Evolutionary conservation across 2,113 vertebrate species (phyloP).

Genomic region (Ptychochromis oligacanthus): DNA sequence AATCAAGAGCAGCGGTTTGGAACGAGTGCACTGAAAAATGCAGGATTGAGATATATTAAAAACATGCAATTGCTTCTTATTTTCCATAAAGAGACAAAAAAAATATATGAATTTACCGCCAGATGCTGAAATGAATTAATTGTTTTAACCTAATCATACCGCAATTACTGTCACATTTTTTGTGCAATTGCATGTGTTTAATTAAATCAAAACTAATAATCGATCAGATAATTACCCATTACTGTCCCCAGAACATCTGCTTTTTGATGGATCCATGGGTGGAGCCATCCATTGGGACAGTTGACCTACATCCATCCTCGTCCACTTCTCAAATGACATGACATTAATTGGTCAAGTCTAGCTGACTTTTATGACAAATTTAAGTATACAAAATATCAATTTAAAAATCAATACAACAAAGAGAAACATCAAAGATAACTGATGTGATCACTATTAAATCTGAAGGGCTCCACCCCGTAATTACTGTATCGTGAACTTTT

Average conservation of each 20-base stretch:
- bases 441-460: background rate
- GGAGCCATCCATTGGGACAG: conserved; percentile 17
- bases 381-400: background rate
- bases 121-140: conserved; percentile 68
- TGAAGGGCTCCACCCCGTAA: conserved; percentile 27
- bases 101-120: conserved; percentile 17
- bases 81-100: conserved; percentile 13
- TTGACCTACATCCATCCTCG: conserved; percentile 47
- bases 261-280: conserved; percentile 35
- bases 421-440: background rate
- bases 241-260: conserved; percentile 74
- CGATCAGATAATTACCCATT: conserved; percentile 64
- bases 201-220: conserved; percentile 77
- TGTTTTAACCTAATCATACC: conserved; percentile 70
- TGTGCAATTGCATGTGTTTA: conserved; percentile 69
- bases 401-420: background rate
- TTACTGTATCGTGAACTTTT: conserved; percentile 34
- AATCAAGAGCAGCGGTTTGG: conserved; percentile 15
- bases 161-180: conserved; percentile 73
- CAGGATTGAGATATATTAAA: conserved; percentile 27
- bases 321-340: conserved; percentile 27
- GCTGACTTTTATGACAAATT: background rate
- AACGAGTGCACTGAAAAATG: conserved; percentile 22
- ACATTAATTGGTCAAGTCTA: conserved; percentile 22
- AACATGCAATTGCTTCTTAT: background rate